phyloP scores from a whole-genome alignment of 30 jellyfish, hydroid and myxozoan species.

The Aurelia aurita region DNA sequence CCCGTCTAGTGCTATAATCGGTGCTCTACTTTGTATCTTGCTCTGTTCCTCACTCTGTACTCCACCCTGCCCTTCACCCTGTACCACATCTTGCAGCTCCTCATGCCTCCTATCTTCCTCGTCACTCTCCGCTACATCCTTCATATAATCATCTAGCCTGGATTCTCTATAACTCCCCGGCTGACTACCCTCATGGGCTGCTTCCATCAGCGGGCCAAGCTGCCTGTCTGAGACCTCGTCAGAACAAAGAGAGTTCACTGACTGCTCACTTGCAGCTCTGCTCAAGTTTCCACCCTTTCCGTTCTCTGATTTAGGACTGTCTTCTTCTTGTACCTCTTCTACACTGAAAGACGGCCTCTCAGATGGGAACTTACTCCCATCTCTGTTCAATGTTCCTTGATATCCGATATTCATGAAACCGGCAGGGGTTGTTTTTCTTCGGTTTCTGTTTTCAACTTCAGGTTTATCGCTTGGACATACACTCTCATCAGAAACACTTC shows the following conservation, averaged over 20 bases:
- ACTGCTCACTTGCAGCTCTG: conserved; percentile 63
- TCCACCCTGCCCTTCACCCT: not conserved
- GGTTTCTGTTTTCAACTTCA: conserved; percentile 8
- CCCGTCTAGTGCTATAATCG: not conserved
- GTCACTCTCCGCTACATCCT: not conserved
- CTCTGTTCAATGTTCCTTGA: conserved; percentile 41
- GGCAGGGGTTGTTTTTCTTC: conserved; percentile 67
- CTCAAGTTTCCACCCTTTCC: conserved; percentile 3
- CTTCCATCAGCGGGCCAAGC: conserved; percentile 58
- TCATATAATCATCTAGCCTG: conserved; percentile 1
- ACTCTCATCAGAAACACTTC: conserved; percentile 61
- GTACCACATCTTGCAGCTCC: not conserved
- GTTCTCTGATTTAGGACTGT: conserved; percentile 20
- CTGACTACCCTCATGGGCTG: conserved; percentile 45
- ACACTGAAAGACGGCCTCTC: not conserved
- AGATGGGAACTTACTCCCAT: not conserved
- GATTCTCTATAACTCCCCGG: conserved; percentile 32
- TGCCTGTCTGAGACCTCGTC: conserved; percentile 63
- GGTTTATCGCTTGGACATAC: conserved; percentile 36
- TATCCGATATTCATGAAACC: conserved; percentile 51
- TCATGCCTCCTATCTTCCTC: not conserved
- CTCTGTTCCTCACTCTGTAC: not conserved
- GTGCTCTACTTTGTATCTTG: not conserved
- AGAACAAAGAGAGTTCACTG: conserved; percentile 70
- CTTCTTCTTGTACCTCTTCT: not conserved